Base-by-base conservation (phyloP, 2,888 invertebrate genomes). In the Galerucella pusilla region DNA sequence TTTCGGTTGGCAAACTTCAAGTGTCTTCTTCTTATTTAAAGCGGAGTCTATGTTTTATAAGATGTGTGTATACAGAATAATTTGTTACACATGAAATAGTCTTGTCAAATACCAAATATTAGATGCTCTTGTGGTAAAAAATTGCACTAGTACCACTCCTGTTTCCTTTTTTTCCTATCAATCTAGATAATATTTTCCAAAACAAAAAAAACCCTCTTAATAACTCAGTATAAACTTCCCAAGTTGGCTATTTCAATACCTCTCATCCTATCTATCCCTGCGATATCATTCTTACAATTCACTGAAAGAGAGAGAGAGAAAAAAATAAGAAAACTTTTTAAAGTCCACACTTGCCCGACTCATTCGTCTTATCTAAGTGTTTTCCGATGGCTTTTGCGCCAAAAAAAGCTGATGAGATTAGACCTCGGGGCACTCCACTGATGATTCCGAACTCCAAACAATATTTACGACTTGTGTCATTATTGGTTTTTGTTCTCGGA, bases 401-500 rank as follows among this genome's bases (percentile, higher is more conserved):
- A 67, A 71, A 75, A 79, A 79, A 80, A 75, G 71, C 71, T 75
- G 75, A 79, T 78, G 74, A 77, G 79, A 81, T 81, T 81, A 80
- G 80, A 78, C 80, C 79, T 78, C 67, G 74, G 81, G 77, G 75
- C 71, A 75, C 78, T 73, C 64, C 64, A 75, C 79, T 81, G 81
- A 81, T 81, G 80, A 81, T 80, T 76, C 77, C 75, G 46, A 76
- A 71, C 77, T 80, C 78, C 75, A 66, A 81, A 80, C 80, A 81
- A 81, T 81, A 75, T 75, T 71, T 70, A 81, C 79, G 80, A 81
- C 79, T 81, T 80, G 78, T 81, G 79, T 78, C 79, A 78, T 81
- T 81, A 81, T 81, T 81, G 80, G 78, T 80, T 80, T 81, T 81
- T 78, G 77, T 79, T 76, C 74, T 74, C 67, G 60, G 52, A 54